phyloP scores from a whole-genome alignment of 2,888 invertebrate species.

The Stenolophus ochropezus region DNA sequence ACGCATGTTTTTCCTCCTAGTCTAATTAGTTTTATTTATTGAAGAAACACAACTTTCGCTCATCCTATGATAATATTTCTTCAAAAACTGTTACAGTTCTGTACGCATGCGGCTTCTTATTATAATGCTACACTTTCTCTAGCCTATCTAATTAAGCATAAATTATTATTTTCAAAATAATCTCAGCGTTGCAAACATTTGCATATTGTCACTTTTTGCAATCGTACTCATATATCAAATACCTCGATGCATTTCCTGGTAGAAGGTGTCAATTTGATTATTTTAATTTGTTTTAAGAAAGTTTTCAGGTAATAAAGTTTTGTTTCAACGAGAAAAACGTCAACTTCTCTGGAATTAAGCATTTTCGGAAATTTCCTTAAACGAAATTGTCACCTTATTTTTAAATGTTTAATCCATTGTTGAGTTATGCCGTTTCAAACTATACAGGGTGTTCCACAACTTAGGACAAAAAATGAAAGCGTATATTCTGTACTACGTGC shows the following conservation, averaged over 20 bases:
- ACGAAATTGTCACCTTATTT: too few species aligned
- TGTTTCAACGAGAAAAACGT: too few species aligned
- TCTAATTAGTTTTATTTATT: conserved; percentile 3
- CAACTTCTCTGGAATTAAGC: too few species aligned
- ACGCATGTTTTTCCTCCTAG: not conserved
- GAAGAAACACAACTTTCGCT: not conserved
- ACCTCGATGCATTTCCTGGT: not conserved
- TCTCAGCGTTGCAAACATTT: not conserved
- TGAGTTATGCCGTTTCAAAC: too few species aligned
- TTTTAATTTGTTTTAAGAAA: not conserved
- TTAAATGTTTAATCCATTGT: too few species aligned
- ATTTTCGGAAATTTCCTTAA: too few species aligned
- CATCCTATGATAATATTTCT: not conserved
- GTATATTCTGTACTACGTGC: too few species aligned
- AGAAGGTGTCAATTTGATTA: not conserved
- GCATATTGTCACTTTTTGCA: conserved; percentile 15
- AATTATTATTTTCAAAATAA: conserved; percentile 16
- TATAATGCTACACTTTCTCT: conserved; percentile 8
- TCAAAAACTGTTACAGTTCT: conserved; percentile 7
- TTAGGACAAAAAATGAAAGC: too few species aligned
- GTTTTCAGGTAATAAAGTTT: not conserved
- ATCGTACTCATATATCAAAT: not conserved
- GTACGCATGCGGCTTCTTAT: not conserved
- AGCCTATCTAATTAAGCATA: conserved; percentile 3
- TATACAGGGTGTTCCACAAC: too few species aligned